Evolutionary conservation across 2,113 vertebrate genomes (phyloP).

Genomic region (Climacteris rufus): DNA sequence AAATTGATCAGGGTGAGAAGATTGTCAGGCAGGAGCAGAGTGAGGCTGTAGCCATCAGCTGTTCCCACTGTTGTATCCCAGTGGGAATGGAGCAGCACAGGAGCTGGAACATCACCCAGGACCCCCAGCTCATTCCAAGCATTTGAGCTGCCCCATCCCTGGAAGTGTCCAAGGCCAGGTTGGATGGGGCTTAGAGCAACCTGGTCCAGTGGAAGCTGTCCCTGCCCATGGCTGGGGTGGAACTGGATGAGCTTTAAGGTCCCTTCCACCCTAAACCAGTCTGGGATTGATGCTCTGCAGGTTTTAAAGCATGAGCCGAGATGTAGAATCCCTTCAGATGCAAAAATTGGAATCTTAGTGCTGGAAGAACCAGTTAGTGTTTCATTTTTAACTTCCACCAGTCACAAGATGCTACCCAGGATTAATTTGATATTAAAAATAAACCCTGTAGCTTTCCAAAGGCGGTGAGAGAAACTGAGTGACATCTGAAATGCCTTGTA

Average conservation of each 20-base stretch:
- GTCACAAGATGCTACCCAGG: not conserved
- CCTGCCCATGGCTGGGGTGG: not conserved
- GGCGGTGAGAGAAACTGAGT: not conserved
- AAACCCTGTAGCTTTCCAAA: not conserved
- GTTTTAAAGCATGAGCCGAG: not conserved
- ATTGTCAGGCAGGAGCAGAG: not conserved
- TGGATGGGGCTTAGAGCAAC: not conserved
- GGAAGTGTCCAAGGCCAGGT: rapidly evolving
- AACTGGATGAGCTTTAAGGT: not conserved
- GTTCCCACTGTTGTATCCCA: not conserved
- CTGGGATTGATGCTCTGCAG: not conserved
- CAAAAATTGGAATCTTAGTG: not conserved
- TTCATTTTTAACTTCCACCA: not conserved
- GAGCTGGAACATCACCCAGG: not conserved
- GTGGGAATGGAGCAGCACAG: not conserved
- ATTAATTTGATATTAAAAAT: not conserved
- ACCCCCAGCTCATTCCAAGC: not conserved
- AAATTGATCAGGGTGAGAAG: not conserved
- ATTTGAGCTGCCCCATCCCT: not conserved
- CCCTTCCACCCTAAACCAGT: not conserved
- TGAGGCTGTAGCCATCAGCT: not conserved
- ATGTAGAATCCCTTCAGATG: not conserved
- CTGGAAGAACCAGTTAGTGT: not conserved
- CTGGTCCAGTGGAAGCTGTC: not conserved
- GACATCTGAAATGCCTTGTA: not conserved